These are phyloP conservation scores for Philaenus spumarius DNA, from an alignment of 1,140 invertebrate genomes.

Conservation along the genomic window DNA sequence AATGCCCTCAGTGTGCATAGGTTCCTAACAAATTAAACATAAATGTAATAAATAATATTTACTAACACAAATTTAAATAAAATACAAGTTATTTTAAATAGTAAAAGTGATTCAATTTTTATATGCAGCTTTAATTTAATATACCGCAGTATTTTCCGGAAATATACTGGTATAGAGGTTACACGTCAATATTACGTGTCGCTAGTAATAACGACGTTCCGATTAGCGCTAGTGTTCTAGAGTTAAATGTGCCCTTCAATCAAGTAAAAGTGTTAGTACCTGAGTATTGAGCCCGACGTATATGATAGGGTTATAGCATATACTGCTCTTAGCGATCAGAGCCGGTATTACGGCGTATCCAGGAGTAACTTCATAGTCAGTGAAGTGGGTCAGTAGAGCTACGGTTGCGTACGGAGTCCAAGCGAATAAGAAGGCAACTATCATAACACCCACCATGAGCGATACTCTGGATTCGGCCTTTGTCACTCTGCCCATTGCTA, in stretches of 20 bases:
- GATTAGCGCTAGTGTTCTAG: too few relatives aligned
- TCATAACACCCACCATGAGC: slow-evolving; percentile 62
- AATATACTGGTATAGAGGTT: too few relatives aligned
- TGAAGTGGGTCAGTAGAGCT: slow-evolving; percentile 49
- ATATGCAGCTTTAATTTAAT: not conserved
- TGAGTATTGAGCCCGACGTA: slow-evolving; percentile 69
- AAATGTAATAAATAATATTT: not conserved
- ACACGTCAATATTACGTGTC: too few relatives aligned
- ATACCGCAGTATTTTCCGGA: too few relatives aligned
- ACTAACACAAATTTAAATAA: not conserved
- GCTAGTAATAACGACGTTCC: too few relatives aligned
- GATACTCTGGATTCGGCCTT: slow-evolving; percentile 54
- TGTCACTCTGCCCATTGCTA: slow-evolving; percentile 45
- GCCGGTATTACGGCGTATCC: slow-evolving; percentile 61
- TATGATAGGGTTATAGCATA: slow-evolving; percentile 76
- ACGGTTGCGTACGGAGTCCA: slow-evolving; percentile 71
- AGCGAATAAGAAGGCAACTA: slow-evolving; percentile 60
- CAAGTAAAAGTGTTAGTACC: too few relatives aligned
- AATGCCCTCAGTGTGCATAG: too few relatives aligned
- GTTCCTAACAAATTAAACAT: slow-evolving; percentile 1
- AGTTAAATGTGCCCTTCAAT: too few relatives aligned
- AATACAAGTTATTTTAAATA: not conserved
- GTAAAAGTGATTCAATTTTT: too few relatives aligned
- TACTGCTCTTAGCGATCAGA: slow-evolving; percentile 69
- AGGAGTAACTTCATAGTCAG: slow-evolving; percentile 41